These are phyloP conservation scores for Drosophila nigricruria DNA, from an alignment of 2,888 invertebrate species.

Conservation along the genomic window DNA sequence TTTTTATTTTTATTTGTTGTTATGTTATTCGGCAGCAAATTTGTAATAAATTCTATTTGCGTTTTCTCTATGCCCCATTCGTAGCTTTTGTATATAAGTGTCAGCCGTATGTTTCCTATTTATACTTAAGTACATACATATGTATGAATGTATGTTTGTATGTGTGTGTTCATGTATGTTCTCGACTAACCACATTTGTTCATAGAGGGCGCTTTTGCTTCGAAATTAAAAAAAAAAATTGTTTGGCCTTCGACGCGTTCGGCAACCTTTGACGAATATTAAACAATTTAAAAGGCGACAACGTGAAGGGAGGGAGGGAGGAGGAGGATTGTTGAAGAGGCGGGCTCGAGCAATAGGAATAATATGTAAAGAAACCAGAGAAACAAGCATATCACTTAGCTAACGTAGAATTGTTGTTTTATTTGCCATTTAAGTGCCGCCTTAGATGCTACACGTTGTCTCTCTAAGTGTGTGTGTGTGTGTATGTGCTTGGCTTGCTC, in stretches of 20 bases:
- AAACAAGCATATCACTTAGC: slow-evolving; percentile 76
- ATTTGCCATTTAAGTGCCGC: slow-evolving; percentile 47
- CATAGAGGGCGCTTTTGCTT: slow-evolving; percentile 59
- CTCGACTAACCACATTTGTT: slow-evolving; percentile 26
- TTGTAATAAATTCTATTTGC: slow-evolving; percentile 72
- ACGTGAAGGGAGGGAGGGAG: neutral
- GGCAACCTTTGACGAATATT: slow-evolving; percentile 79
- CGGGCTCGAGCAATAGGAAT: slow-evolving; percentile 51
- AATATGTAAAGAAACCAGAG: slow-evolving; percentile 72
- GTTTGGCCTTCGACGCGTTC: slow-evolving; percentile 80
- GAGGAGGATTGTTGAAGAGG: slow-evolving; percentile 18
- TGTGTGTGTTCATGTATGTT: slow-evolving; percentile 9
- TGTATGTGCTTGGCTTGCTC: slow-evolving; percentile 12
- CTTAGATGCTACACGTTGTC: slow-evolving; percentile 41
- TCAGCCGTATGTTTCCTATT: slow-evolving; percentile 53
- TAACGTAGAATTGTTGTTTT: slow-evolving; percentile 64
- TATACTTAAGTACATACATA: slow-evolving; percentile 28
- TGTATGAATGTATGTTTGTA: neutral
- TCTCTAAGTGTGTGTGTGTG: neutral
- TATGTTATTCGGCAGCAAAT: slow-evolving; percentile 51
- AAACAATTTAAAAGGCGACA: slow-evolving; percentile 68
- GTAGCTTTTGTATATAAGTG: slow-evolving; percentile 45
- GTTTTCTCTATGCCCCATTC: slow-evolving; percentile 48
- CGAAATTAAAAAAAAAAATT: slow-evolving; percentile 37
- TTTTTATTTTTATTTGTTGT: slow-evolving; percentile 20